A percentile compares a stretch with the other conserved stretches of the same genome.
phyloP scores from a whole-genome alignment of 2,797 vertebrate species.

The Pseudomugil gertrudae region DNA sequence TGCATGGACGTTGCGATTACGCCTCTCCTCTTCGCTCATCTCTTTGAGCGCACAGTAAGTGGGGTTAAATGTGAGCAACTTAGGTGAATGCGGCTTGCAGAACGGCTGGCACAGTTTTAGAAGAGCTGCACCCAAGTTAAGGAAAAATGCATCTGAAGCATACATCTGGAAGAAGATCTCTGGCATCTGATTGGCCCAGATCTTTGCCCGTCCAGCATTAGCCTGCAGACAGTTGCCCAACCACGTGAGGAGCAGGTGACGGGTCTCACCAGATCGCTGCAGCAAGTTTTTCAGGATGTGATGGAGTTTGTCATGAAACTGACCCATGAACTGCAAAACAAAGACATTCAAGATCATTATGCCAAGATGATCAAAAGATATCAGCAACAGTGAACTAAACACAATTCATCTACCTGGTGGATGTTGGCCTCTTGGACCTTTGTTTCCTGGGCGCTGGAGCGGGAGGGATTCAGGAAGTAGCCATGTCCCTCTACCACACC shows the following conservation, averaged over 20 bases:
- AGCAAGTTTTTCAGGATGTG: slow-evolving; percentile 94
- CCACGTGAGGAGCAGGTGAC: slow-evolving; percentile 94
- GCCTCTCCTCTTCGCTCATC: slow-evolving; percentile 92
- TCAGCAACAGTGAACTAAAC: not conserved
- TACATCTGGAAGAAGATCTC: slow-evolving; percentile 98
- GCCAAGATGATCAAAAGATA: not conserved
- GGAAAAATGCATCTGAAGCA: slow-evolving; percentile 94
- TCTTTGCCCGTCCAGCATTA: slow-evolving; percentile 93
- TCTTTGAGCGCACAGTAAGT: slow-evolving; percentile 94
- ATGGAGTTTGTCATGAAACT: slow-evolving; percentile 96
- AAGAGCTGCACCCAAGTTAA: slow-evolving; percentile 93
- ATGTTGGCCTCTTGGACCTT: slow-evolving; percentile 97
- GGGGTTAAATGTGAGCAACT: slow-evolving; percentile 95
- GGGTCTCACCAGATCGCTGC: slow-evolving; percentile 92
- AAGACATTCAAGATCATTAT: not conserved
- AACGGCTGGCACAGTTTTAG: slow-evolving; percentile 97
- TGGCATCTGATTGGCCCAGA: slow-evolving; percentile 99
- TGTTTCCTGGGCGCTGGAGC: slow-evolving; percentile 95
- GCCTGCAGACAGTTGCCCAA: slow-evolving; percentile 95
- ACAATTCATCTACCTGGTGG: slow-evolving; percentile 86
- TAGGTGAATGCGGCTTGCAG: slow-evolving; percentile 90
- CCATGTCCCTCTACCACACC: slow-evolving; percentile 94
- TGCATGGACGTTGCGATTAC: slow-evolving; percentile 91
- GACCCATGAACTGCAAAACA: slow-evolving; percentile 90
- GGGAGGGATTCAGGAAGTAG: slow-evolving; percentile 94